Evolutionary conservation across 2,888 invertebrate species (phyloP).

Genomic region (Parascotia fuliginaria): DNA sequence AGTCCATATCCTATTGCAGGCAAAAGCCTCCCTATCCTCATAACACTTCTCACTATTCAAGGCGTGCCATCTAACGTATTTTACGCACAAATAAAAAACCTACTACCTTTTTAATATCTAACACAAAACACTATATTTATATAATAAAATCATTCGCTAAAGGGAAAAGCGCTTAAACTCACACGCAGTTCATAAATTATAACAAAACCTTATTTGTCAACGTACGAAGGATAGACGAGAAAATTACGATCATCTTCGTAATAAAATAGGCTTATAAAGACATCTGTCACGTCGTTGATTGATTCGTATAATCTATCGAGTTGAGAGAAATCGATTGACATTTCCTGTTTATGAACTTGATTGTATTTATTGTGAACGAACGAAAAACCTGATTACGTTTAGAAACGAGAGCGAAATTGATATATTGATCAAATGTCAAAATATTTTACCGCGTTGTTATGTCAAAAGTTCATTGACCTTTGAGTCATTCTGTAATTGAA

Average conservation of each 20-base stretch:
- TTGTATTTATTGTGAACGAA: not conserved
- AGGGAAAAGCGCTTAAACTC: not conserved
- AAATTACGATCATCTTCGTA: conserved; percentile 5
- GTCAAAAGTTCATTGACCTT: not conserved
- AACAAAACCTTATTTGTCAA: conserved; percentile 8
- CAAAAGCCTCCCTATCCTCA: no score
- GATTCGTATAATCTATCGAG: conserved; percentile 11
- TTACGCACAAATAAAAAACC: no score
- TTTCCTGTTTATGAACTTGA: conserved; percentile 18
- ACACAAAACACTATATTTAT: no score
- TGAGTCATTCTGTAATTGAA: no score
- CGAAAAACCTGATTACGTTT: conserved; percentile 3
- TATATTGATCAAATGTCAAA: not conserved
- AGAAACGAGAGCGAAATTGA: not conserved
- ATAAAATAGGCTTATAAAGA: conserved; percentile 18
- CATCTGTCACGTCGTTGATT: conserved; percentile 15
- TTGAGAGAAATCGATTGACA: conserved; percentile 30
- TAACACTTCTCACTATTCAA: no score
- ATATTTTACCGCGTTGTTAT: not conserved
- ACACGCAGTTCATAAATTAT: not conserved
- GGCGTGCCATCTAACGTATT: no score
- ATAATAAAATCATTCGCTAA: no score
- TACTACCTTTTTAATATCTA: no score
- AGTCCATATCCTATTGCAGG: no score
- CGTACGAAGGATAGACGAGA: not conserved